These are phyloP conservation scores for Poecilia velifera DNA, from an alignment of 2,797 vertebrate species.

Conservation along the genomic window DNA sequence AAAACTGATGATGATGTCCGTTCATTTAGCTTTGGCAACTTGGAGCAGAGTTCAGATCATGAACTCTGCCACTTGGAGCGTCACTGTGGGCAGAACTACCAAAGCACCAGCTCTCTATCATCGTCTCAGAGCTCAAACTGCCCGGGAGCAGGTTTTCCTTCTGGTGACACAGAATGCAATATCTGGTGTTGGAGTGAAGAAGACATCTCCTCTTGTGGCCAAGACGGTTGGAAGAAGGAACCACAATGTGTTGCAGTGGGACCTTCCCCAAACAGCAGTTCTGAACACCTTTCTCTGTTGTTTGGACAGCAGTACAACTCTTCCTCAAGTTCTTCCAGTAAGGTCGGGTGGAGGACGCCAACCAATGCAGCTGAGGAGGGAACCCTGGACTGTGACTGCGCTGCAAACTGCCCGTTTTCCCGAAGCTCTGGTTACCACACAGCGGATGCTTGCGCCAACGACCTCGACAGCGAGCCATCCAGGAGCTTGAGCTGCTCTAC, in stretches of 20 bases:
- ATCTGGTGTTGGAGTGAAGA: slow-evolving; percentile 78
- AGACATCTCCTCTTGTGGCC: slow-evolving; percentile 70
- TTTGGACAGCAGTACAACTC: slow-evolving; percentile 77
- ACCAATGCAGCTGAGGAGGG: slow-evolving; percentile 47
- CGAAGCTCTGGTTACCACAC: slow-evolving; percentile 81
- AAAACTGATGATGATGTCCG: slow-evolving; percentile 22
- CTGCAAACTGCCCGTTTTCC: slow-evolving; percentile 75
- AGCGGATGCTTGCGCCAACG: slow-evolving; percentile 68
- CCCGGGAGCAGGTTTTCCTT: slow-evolving; percentile 48
- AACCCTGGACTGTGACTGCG: slow-evolving; percentile 70
- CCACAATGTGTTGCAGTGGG: slow-evolving; percentile 72
- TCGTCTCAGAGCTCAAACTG: slow-evolving; percentile 71
- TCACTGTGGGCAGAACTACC: slow-evolving; percentile 59
- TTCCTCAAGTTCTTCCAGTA: slow-evolving; percentile 69
- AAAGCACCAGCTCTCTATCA: slow-evolving; percentile 77
- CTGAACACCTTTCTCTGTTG: slow-evolving; percentile 80
- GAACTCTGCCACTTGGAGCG: slow-evolving; percentile 49
- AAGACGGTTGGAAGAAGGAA: slow-evolving; percentile 67
- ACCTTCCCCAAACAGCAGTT: slow-evolving; percentile 78
- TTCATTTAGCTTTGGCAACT: slow-evolving; percentile 32
- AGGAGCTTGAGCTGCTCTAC: slow-evolving; percentile 80
- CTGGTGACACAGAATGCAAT: slow-evolving; percentile 31
- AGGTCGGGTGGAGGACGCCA: slow-evolving; percentile 59
- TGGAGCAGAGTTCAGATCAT: slow-evolving; percentile 41
- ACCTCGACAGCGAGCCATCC: slow-evolving; percentile 69